Evolutionary conservation across 2,888 invertebrate species (phyloP).

Genomic region (Tricholauxania praeusta): DNA sequence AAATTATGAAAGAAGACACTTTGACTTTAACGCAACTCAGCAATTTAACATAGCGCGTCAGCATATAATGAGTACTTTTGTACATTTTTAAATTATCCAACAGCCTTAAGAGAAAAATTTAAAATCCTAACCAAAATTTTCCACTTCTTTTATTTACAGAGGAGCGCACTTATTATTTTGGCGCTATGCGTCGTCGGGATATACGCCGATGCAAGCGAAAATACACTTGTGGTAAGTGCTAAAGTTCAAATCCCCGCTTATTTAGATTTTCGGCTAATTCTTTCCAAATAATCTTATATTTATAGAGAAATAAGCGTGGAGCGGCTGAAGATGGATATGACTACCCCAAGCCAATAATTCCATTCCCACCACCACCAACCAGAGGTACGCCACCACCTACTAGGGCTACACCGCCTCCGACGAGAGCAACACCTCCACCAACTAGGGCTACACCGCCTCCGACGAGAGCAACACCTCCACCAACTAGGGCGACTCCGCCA

Average conservation of each 20-base stretch:
- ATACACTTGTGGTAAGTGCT: conserved; percentile 57
- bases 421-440: conserved; percentile 46
- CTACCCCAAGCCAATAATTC: conserved; percentile 58
- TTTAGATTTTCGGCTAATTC: background rate
- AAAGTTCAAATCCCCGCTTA: background rate
- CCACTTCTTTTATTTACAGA: conserved; percentile 51
- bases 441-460: conserved; percentile 46
- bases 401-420: conserved; percentile 44
- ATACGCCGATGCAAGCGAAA: conserved; percentile 55
- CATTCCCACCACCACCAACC: conserved; percentile 51
- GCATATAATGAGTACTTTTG: conserved; percentile 9
- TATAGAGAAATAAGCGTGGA: conserved; percentile 58
- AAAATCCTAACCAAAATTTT: no score
- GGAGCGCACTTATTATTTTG: conserved; percentile 62
- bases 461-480: conserved; percentile 33
- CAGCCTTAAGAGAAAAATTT: no score
- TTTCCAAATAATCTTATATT: conserved; percentile 1
- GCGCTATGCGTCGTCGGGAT: conserved; percentile 63
- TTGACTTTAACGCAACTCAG: no score
- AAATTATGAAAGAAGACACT: no score
- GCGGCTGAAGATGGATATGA: conserved; percentile 61
- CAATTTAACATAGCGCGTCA: no score
- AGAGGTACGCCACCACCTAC: conserved; percentile 35
- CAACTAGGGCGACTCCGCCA: conserved; percentile 46
- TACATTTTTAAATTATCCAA: background rate